phyloP scores from a whole-genome alignment of 2,888 invertebrate genomes.

The Diaphora mendica region DNA sequence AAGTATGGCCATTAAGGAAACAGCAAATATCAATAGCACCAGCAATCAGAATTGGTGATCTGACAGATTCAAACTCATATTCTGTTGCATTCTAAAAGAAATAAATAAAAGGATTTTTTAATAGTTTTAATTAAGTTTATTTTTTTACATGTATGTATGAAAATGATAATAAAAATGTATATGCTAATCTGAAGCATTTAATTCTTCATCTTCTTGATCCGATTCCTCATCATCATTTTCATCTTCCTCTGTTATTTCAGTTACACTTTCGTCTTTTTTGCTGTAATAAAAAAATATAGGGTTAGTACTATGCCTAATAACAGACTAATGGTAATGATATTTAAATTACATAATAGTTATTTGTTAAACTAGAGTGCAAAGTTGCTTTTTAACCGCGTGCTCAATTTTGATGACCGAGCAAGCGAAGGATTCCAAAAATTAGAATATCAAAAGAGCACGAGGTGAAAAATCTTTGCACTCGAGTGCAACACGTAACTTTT shows the following conservation, averaged over 20 bases:
- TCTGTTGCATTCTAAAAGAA: constrained; percentile 28
- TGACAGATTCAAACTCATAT: constrained; percentile 18
- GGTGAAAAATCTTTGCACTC: too few species aligned
- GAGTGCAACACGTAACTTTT: too few species aligned
- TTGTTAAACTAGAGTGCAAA: too few species aligned
- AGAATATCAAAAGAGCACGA: too few species aligned
- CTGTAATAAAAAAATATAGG: constrained; percentile 39
- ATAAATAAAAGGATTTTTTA: constrained; percentile 18
- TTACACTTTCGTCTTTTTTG: constrained; percentile 32
- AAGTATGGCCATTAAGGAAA: constrained; percentile 79
- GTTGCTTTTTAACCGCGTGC: too few species aligned
- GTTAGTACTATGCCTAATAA: too few species aligned
- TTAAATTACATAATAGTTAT: too few species aligned
- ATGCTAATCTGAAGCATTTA: constrained; percentile 36
- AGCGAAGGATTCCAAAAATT: too few species aligned
- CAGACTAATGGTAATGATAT: too few species aligned
- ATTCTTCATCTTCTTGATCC: constrained; percentile 30
- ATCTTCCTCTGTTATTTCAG: constrained; percentile 30
- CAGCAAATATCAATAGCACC: constrained; percentile 65
- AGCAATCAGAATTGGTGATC: constrained; percentile 50
- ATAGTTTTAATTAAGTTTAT: constrained; percentile 39
- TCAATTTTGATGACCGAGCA: too few species aligned
- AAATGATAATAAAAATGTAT: constrained; percentile 34
- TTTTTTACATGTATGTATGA: constrained; percentile 45
- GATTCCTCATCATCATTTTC: constrained; percentile 24